Base-by-base conservation (phyloP, 2,888 invertebrate genomes). In the Plusia festucae region DNA sequence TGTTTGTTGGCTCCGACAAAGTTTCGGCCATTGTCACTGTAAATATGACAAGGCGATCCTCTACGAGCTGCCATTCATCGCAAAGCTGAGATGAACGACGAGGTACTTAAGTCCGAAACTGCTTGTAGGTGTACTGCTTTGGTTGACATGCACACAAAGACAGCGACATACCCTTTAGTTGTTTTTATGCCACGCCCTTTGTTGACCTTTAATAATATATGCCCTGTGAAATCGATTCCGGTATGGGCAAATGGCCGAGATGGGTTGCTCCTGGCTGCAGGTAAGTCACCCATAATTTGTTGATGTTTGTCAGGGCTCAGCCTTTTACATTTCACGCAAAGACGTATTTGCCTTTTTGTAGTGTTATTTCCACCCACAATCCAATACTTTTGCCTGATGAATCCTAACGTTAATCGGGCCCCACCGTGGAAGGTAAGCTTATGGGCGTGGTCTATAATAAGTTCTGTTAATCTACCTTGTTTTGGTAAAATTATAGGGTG, bases 281-380 rank as follows among this genome's bases (percentile, higher is more conserved):
- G 58, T 34, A 59, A 34, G 34, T 59, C 58, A 32, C 51, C 58
- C 51, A 59, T 59, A 5, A 59, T 20, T 5, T 46, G 51, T 6
- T 20, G n/a, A 15, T 30, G 51, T 22, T 52, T 51, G 0, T 1
- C 22, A 11, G 51, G 49, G 0, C 20, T 32, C 11, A 51, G 51
- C 51, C 20, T 51, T 51, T 15, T 59, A 52, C 58, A 59, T 7
- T 20, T 59, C 15, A 59, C 16, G 32, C 58, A 59, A 1, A 18
- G 5, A 34, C 34, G 58, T 9, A 58, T 1, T 22, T 22, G 58
- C 22, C 51, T 58, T 51, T 58, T 52, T 1, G 32, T 51, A 16
- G 59, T 53, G 11, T 18, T 13, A 27, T 60, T 60, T 13, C 18
- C 18, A 16, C 53, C 27, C 6, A 53, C 4, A 15, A 18, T 52